Percentiles rank a stretch among this genome's conserved stretches.
phyloP scores from a whole-genome alignment of 2,113 vertebrate genomes.

The Dicentrarchus labrax region DNA sequence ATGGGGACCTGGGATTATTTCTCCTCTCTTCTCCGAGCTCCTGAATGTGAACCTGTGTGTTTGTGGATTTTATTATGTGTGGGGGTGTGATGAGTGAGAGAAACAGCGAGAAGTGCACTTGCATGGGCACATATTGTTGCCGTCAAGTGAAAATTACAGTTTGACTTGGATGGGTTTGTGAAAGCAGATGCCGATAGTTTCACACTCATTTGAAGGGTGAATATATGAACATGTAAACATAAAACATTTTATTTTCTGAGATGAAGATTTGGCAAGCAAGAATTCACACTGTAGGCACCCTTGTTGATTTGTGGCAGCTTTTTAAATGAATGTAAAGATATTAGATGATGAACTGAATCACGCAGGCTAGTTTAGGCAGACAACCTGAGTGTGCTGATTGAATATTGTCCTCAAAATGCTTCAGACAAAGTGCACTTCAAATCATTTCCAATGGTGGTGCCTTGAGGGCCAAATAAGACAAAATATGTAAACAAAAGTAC shows the following conservation, averaged over 20 bases:
- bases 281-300: no score
- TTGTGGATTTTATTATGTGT: conserved; percentile 24
- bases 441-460: no score
- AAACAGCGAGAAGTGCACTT: not conserved
- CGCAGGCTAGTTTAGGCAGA: no score
- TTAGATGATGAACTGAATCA: no score
- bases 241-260: not conserved
- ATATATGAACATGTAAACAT: not conserved
- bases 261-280: not conserved
- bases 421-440: no score
- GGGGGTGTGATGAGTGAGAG: conserved; percentile 13
- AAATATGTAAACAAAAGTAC: no score
- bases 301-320: no score
- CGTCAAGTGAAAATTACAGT: conserved; percentile 6
- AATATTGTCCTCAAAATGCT: no score
- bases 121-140: not conserved
- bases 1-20: conserved; percentile 59
- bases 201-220: not conserved
- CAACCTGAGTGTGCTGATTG: no score
- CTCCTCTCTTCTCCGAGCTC: conserved; percentile 34
- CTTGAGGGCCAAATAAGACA: no score
- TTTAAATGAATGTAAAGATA: no score
- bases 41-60: conserved; percentile 41
- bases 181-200: not conserved
- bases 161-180: not conserved